A percentile compares a stretch with the other conserved stretches of the same genome.
These are phyloP conservation scores for Nemoura dubitans DNA, from an alignment of 2,888 invertebrate species.

Conservation along the genomic window DNA sequence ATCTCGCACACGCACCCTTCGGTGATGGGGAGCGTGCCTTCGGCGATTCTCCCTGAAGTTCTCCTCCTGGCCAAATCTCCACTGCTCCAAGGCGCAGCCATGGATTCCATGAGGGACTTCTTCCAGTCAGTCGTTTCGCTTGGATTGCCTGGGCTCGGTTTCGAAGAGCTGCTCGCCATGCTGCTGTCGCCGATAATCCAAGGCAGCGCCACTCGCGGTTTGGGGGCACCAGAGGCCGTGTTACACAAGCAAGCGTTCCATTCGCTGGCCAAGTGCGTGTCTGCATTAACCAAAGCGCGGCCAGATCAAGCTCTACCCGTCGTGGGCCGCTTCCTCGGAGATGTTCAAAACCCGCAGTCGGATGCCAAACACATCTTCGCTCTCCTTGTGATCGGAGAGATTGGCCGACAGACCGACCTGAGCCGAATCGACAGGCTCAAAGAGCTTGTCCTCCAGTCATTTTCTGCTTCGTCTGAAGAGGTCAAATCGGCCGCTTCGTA, in stretches of 20 bases:
- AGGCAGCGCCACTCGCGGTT: constrained; percentile 54
- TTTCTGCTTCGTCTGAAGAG: constrained; percentile 92
- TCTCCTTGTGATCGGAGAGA: constrained; percentile 94
- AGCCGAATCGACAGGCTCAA: constrained; percentile 79
- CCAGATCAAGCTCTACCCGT: constrained; percentile 74
- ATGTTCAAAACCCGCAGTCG: constrained; percentile 73
- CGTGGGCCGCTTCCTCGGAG: constrained; percentile 73
- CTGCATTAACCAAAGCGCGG: constrained; percentile 87
- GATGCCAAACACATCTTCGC: constrained; percentile 93
- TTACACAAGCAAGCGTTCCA: constrained; percentile 76
- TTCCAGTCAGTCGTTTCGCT: constrained; percentile 91
- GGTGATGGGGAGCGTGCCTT: constrained; percentile 76
- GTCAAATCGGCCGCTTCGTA: constrained; percentile 98
- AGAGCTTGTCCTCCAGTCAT: constrained; percentile 84
- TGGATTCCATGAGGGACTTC: constrained; percentile 90
- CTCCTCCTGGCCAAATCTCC: constrained; percentile 89
- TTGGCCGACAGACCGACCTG: constrained; percentile 90
- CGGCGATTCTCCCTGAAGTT: constrained; percentile 84
- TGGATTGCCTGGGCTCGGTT: constrained; percentile 80
- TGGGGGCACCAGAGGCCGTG: constrained; percentile 30
- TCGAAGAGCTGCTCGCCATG: constrained; percentile 81
- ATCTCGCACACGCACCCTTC: constrained; percentile 81
- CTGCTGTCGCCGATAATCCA: constrained; percentile 76
- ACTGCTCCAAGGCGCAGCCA: constrained; percentile 90
- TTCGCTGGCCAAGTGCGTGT: constrained; percentile 95